phyloP scores from a whole-genome alignment of 1,140 invertebrate species.

The Uloborus diversus region DNA sequence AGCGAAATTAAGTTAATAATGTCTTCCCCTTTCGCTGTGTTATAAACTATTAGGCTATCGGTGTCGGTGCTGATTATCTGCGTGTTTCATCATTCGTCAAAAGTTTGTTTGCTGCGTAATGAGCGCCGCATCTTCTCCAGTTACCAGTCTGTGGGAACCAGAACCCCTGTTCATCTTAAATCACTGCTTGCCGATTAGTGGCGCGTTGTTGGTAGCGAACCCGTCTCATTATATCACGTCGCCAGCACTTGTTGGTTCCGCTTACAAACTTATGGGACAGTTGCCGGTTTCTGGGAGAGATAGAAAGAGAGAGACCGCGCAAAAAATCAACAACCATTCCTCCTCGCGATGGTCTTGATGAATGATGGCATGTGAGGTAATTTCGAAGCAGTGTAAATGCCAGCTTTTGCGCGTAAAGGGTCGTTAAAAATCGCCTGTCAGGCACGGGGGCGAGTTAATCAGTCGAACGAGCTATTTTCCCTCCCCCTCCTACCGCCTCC shows the following conservation, averaged over 20 bases:
- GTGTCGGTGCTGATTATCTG: constrained; percentile 40
- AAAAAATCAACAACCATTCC: constrained; percentile 15
- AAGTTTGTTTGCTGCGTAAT: constrained; percentile 52
- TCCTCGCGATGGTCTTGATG: constrained; percentile 10
- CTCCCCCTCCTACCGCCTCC: constrained; percentile 18
- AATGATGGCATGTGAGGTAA: constrained; percentile 44
- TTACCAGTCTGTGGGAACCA: constrained; percentile 40
- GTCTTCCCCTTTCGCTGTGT: constrained; percentile 6
- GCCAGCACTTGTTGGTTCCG: constrained; percentile 53
- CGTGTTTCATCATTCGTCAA: constrained; percentile 52
- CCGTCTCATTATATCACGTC: constrained; percentile 53
- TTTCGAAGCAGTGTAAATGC: constrained; percentile 28
- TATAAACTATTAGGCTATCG: constrained; percentile 47
- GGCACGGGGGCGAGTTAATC: constrained; percentile 51
- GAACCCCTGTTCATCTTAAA: constrained; percentile 53
- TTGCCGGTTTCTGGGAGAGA: constrained; percentile 15
- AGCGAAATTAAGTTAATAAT: constrained; percentile 57
- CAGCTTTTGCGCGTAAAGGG: constrained; percentile 6
- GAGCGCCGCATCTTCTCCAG: constrained; percentile 25
- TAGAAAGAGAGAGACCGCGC: neutral
- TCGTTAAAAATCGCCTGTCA: constrained; percentile 56
- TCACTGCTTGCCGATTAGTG: constrained; percentile 46
- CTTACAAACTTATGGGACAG: constrained; percentile 57
- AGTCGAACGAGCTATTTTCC: constrained; percentile 49
- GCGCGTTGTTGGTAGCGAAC: constrained; percentile 41